Base-by-base conservation (phyloP, 2,888 invertebrate species). In the Heliconius aoede region DNA sequence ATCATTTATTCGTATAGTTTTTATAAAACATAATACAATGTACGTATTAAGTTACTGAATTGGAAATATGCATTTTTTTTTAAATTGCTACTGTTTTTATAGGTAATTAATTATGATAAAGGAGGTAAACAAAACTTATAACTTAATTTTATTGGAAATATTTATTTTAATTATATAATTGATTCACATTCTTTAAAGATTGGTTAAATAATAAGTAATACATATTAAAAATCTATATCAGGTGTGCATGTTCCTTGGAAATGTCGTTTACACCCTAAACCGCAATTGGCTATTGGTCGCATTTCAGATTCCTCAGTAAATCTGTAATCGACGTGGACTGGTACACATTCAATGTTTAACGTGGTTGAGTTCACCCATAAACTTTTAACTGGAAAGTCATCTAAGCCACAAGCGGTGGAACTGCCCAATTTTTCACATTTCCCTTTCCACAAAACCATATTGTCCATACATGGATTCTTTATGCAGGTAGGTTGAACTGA, bases 281-380 rank as follows among this genome's bases (percentile, higher is more conserved):
- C 85, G 78, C 94, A 94, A 0, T 61, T 76, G 0, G 46, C 61
- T 4, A 13, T 18, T 7, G 76, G 21, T 51, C 65, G 36, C 0
- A 24, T 62, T 4, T 15, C 55, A 0, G 76, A 60, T 11, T 86
- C 87, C 0, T 79, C 62, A 4, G 86, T 85, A 51, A 94, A 87
- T 67, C 94, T 89, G 0, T 84, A 86, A 68, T 88, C 84, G 1
- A 88, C 51, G 26, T 83, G 84, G 3, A 90, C 67, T n/a, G 80
- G 83, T 0, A 95, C 89, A 84, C 97, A 97, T 79, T 95, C 93
- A 1, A 97, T 84, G 71, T 91, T 86, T 71, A 96, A 87, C 0
- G 95, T 96, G 0, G 94, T 95, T 0, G 95, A 94, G 85, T 97
- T 96, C 0, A 97, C 95, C 8, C 94, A 95, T 24, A 97, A 87